Conservation (phyloP, 2,113 vertebrate species). For the Sciurus niger region DNA sequence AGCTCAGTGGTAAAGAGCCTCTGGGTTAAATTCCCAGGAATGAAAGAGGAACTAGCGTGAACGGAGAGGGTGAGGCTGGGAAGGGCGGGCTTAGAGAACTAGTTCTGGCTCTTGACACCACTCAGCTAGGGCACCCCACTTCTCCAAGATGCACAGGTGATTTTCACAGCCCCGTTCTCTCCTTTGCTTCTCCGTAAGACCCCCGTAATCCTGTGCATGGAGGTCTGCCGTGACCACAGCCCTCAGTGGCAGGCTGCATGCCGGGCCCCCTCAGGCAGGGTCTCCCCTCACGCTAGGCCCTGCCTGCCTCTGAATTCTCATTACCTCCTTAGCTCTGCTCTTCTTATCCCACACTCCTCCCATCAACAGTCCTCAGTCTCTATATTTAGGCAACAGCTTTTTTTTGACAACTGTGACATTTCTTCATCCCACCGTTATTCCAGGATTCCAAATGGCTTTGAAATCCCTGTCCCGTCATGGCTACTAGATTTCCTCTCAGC, state of each 20-base stretch:
- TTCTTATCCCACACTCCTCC: not conserved
- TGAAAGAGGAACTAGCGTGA: not conserved
- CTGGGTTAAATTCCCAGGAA: too few species aligned
- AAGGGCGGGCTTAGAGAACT: not conserved
- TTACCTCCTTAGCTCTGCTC: not conserved
- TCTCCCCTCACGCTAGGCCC: not conserved
- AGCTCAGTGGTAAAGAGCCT: too few species aligned
- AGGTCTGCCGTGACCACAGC: not conserved
- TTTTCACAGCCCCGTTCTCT: not conserved
- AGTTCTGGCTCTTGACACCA: not conserved
- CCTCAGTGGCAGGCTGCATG: rapidly evolving
- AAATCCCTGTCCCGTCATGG: not conserved
- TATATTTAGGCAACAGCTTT: not conserved
- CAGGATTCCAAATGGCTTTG: not conserved
- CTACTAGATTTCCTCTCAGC: not conserved
- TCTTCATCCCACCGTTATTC: not conserved
- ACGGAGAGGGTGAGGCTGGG: not conserved
- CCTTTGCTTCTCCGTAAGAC: not conserved
- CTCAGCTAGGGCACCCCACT: not conserved
- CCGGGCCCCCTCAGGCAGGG: too few species aligned
- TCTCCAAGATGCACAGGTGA: not conserved
- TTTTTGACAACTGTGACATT: not conserved
- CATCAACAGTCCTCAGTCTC: not conserved
- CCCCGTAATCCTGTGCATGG: not conserved
- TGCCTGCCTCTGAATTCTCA: not conserved